Conservation (phyloP, 1,140 invertebrate genomes). For the Eumaeus atala region DNA sequence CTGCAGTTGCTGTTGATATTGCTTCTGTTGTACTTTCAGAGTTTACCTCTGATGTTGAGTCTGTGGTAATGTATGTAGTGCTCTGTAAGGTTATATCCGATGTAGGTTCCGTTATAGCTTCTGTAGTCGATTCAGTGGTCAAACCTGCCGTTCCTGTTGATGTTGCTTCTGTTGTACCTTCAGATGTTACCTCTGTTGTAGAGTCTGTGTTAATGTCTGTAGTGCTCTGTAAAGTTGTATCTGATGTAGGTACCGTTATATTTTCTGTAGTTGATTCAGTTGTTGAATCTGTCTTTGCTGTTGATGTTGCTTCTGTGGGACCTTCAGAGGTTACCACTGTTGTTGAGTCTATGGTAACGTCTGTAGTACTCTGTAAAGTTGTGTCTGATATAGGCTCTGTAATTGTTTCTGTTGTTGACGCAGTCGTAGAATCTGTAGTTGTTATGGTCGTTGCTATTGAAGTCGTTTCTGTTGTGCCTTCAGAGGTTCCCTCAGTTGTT, state of each 20-base stretch:
- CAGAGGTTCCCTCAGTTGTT: no score
- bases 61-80: neutral
- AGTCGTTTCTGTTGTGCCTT: neutral
- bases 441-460: neutral
- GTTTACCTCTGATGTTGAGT: neutral
- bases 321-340: neutral
- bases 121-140: constrained; percentile 11
- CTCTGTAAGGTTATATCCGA: neutral
- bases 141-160: neutral
- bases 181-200: neutral
- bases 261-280: constrained; percentile 1
- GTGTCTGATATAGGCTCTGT: neutral
- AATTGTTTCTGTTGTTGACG: constrained; percentile 5
- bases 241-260: neutral
- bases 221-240: neutral
- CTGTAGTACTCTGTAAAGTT: constrained; percentile 1
- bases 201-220: neutral
- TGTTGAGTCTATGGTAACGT: neutral
- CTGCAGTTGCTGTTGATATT: neutral
- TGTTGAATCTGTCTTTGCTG: neutral
- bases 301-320: neutral
- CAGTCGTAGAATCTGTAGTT: constrained; percentile 5
- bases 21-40: no score
- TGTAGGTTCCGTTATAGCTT: constrained; percentile 3
- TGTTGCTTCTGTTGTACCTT: constrained; percentile 5